Evolutionary conservation across 2,797 vertebrate genomes (phyloP), one percentile per base, ranked within the genome.

Genomic region (Helostoma temminkii): DNA sequence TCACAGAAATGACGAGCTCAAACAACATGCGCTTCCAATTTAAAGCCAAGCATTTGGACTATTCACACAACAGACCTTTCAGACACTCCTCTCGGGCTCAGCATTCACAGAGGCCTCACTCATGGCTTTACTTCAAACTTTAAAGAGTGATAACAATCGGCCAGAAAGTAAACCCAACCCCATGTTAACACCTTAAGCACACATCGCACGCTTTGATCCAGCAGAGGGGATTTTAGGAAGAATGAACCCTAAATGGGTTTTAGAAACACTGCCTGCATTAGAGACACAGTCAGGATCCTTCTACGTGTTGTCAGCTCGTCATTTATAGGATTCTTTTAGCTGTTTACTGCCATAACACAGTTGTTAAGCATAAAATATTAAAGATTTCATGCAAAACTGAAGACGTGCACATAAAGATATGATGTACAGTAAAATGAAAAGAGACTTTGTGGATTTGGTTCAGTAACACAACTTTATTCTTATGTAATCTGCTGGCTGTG

Each of bases 161-260:
- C 30, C 58, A 63, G 66, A 85, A 54, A 77, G 69, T 65, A 71
- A 57, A 14, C 14, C 55, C 60, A 32, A 55, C 47, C 50, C 68
- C 52, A 55, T 46, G 82, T 86, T 88, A 84, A 81, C 85, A 81
- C 60, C 78, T n/a, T 69, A 53, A 82, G 71, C 74, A 83, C 82
- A 88, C 86, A 87, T 24, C 41, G 15, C 49, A 66, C 46, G 59
- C 88, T 89, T 89, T 91, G 88, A 87, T 90, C 81, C 58, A 67
- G 58, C 12, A 21, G 71, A 59, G 70, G 62, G 36, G 62, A 67
- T 32, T 14, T 41, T 78, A 69, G 36, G 60, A 63, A 22, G 14
- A 86, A 86, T 83, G 81, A 77, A 57, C 53, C 26, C 67, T 66
- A 54, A 77, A 70, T 62, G 41, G 72, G 64, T 86, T 78, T 41